Evolutionary conservation across 2,888 invertebrate species (phyloP).

Genomic region (Drosophila infuscata): DNA sequence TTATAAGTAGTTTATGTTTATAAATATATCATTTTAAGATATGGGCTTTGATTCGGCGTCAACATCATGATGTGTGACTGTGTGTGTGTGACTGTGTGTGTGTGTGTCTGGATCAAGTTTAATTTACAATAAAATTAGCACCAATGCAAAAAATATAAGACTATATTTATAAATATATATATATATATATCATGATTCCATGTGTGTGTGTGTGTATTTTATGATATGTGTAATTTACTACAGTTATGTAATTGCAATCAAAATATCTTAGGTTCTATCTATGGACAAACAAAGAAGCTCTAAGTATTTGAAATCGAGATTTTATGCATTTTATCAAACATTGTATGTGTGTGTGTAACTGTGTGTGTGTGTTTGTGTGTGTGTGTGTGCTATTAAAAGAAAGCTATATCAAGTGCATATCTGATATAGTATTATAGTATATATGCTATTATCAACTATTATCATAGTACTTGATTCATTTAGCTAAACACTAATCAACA

Average conservation of each 20-base stretch:
- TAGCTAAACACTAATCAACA: conserved; percentile 68
- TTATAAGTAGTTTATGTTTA: conserved; percentile 5
- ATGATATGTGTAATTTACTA: conserved; percentile 71
- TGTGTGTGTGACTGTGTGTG: conserved; percentile 8
- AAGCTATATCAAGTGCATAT: conserved; percentile 15
- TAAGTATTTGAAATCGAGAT: too few relatives aligned
- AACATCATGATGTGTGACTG: conserved; percentile 17
- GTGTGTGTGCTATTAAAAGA: conserved; percentile 5
- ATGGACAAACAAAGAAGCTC: background rate
- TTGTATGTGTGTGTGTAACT: background rate
- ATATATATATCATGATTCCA: conserved; percentile 7
- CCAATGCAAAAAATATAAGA: conserved; percentile 67
- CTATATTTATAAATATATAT: conserved; percentile 11
- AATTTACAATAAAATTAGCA: conserved; percentile 73
- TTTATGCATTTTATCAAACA: too few relatives aligned
- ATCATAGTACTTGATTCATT: conserved; percentile 38
- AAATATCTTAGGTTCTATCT: conserved; percentile 23
- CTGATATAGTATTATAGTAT: conserved; percentile 1
- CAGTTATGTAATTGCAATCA: conserved; percentile 45
- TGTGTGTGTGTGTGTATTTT: conserved; percentile 31
- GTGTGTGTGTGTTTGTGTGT: background rate
- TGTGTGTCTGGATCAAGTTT: conserved; percentile 26
- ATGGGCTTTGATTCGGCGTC: conserved; percentile 56
- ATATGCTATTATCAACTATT: conserved; percentile 10
- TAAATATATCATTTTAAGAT: conserved; percentile 17